Conservation (phyloP, 2,888 invertebrate species). For the Hypercompe scribonia region DNA sequence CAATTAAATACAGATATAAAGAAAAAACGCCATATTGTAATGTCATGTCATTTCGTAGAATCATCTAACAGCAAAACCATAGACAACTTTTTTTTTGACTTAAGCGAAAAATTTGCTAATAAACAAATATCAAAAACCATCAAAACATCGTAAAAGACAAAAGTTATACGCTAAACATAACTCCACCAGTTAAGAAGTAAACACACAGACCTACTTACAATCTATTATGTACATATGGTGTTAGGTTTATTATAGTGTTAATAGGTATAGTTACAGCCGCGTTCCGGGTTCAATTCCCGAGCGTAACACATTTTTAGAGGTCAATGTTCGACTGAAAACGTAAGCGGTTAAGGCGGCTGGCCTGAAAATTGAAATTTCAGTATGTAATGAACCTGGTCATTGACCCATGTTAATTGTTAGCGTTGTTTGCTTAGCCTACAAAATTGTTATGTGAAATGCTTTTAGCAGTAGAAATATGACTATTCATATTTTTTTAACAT, state of each 20-base stretch:
- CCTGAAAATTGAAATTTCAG: slow-evolving; percentile 26
- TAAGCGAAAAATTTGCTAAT: neutral
- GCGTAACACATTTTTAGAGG: slow-evolving; percentile 70
- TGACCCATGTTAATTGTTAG: slow-evolving; percentile 17
- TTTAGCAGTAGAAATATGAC: neutral
- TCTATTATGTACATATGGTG: slow-evolving; percentile 16
- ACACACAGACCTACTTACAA: slow-evolving; percentile 17
- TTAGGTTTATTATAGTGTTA: slow-evolving; percentile 20
- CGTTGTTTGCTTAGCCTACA: slow-evolving; percentile 1
- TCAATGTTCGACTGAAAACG: slow-evolving; percentile 71
- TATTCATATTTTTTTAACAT: neutral
- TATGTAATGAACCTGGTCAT: slow-evolving; percentile 44
- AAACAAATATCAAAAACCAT: neutral
- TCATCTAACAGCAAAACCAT: neutral
- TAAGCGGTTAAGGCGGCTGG: slow-evolving; percentile 31
- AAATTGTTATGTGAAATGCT: neutral
- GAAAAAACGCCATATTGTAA: too few relatives aligned
- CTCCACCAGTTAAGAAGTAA: neutral
- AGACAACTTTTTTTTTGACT: neutral
- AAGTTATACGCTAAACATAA: slow-evolving; percentile 5
- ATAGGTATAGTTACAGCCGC: slow-evolving; percentile 36
- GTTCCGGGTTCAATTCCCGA: slow-evolving; percentile 79
- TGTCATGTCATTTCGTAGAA: too few relatives aligned
- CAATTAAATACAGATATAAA: too few relatives aligned
- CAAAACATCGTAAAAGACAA: neutral